Evolutionary conservation across 2,113 vertebrate species (phyloP).

Genomic region (Pseudopodoces humilis): DNA sequence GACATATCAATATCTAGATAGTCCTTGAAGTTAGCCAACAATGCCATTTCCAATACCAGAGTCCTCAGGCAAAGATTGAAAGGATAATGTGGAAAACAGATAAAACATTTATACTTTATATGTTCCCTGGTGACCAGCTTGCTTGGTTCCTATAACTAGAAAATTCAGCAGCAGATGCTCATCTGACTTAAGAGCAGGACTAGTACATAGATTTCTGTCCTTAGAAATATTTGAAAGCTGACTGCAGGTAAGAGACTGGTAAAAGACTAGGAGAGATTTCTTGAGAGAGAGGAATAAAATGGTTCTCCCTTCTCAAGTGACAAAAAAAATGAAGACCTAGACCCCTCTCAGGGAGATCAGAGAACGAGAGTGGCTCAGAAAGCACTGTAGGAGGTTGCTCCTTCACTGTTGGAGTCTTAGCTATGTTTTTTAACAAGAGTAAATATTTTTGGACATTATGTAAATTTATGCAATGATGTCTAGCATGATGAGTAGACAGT

Average conservation of each 20-base stretch:
- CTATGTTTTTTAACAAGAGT: not conserved
- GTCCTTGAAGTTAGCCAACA: not conserved
- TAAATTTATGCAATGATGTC: not conserved
- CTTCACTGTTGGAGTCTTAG: not conserved
- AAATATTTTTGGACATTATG: constrained; percentile 21
- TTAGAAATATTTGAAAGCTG: not conserved
- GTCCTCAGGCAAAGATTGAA: not conserved
- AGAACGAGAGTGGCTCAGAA: not conserved
- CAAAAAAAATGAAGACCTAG: constrained; percentile 24
- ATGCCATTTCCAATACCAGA: not conserved
- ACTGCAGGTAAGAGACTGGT: not conserved
- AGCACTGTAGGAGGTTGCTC: not conserved
- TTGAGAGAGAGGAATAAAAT: not conserved
- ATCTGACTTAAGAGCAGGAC: not conserved
- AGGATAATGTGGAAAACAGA: not conserved
- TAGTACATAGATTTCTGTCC: not conserved
- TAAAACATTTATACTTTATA: not conserved
- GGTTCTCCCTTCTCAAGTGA: not conserved
- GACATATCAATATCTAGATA: not conserved
- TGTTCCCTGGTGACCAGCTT: not conserved
- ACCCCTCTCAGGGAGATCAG: not conserved
- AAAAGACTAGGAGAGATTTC: not conserved
- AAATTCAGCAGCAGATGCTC: not conserved
- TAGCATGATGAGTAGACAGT: not conserved
- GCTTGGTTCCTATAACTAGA: not conserved